These are phyloP conservation scores for Genyomyrus donnyi DNA, from an alignment of 2,113 vertebrate species.

Conservation along the genomic window DNA sequence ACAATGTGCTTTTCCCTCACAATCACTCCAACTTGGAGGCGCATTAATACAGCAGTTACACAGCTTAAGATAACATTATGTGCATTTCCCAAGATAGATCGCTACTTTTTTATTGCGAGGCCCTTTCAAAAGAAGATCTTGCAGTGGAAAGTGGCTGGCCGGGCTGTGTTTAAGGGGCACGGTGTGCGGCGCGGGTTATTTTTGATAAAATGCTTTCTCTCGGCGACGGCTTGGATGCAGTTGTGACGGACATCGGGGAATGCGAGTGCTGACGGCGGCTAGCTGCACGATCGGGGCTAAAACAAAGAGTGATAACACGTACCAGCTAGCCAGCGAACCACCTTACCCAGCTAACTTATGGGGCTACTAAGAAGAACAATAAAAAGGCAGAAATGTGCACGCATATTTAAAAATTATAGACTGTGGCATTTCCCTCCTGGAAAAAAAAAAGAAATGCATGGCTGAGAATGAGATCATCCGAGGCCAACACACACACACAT, in stretches of 20 bases:
- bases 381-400: neutral
- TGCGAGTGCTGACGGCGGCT: neutral
- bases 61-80: neutral
- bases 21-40: neutral
- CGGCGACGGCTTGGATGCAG: neutral
- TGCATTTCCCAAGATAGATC: neutral
- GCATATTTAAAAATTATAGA: neutral
- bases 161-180: neutral
- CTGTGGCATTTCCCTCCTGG: neutral
- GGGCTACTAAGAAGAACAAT: neutral
- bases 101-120: neutral
- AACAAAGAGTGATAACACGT: neutral
- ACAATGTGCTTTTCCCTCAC: neutral
- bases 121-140: neutral
- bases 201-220: neutral
- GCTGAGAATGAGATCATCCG: neutral
- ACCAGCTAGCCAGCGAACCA: constrained; percentile 1
- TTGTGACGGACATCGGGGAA: neutral
- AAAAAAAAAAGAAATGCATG: neutral
- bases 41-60: neutral
- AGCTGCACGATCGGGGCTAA: neutral
- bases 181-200: neutral
- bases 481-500: neutral
- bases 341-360: constrained; percentile 17
- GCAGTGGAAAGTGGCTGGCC: neutral